Conservation (phyloP, 2,888 invertebrate species). For the Lypha dubia region DNA sequence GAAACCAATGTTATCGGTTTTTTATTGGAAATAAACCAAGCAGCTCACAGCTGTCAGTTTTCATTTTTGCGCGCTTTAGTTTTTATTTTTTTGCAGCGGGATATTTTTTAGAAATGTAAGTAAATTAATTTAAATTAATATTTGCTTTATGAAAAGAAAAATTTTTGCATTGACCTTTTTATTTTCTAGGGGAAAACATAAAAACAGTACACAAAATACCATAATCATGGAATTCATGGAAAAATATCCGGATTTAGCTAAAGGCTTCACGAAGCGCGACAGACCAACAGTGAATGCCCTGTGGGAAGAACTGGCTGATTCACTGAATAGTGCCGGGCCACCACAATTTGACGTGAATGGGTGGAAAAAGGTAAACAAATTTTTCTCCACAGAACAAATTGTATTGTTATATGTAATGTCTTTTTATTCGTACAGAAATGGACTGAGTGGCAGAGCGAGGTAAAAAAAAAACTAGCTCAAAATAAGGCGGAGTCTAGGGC, state of each 20-base stretch:
- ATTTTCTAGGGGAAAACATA: too few relatives aligned
- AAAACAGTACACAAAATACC: too few relatives aligned
- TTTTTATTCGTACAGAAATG: conserved; percentile 8
- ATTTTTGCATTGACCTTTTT: too few relatives aligned
- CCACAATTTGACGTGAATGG: conserved; percentile 7
- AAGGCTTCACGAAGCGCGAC: not conserved
- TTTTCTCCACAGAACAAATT: not conserved
- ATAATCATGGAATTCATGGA: too few relatives aligned
- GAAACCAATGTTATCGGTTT: too few relatives aligned
- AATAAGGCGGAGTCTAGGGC: conserved; percentile 11
- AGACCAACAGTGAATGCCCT: not conserved
- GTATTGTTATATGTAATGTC: not conserved
- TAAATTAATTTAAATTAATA: not conserved
- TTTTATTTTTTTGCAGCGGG: too few relatives aligned
- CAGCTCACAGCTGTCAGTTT: too few relatives aligned
- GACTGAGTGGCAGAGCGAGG: conserved; percentile 13
- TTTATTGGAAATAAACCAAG: too few relatives aligned
- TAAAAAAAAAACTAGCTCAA: conserved; percentile 3
- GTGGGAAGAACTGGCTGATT: not conserved
- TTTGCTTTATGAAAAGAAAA: too few relatives aligned
- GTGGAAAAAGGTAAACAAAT: conserved; percentile 17
- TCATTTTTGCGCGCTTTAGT: too few relatives aligned
- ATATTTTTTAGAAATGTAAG: not conserved
- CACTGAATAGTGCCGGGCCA: not conserved
- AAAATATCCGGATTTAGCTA: not conserved